Evolutionary conservation across 2,888 invertebrate species (phyloP), one percentile per base, ranked within the genome.

Genomic region (Mesoligia furuncula): DNA sequence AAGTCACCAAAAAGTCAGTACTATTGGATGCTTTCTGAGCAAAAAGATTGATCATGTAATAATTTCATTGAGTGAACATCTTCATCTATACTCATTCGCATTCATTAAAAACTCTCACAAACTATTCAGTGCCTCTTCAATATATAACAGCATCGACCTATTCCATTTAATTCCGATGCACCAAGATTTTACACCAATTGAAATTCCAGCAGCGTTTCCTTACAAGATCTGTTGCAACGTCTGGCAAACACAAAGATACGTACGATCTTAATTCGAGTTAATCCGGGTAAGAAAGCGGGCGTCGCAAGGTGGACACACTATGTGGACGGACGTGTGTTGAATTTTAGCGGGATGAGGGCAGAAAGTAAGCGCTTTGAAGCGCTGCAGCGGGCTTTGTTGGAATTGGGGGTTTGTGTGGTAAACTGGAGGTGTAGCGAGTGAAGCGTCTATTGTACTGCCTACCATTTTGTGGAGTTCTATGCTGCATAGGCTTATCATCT

Each of bases 181-280:
- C 87, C 17, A 85, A 79, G 88, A 82, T 85, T 89, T 86, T 79
- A 75, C 42, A 66, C 67, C 72, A 75, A 88, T 89, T 89, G 82
- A 88, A 84, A 91, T 91, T 91, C 91, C 81, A 70, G 11, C 20
- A 82, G 84, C 91, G 88, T 89, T 72, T 80, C 73, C 74, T 82
- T 84, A 83, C 87, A 88, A 88, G 91, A 91, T 91, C 91, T 86
- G 91, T 91, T 89, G 91, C 91, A 91, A 89, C 90, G 91, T 91
- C 91, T 92, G 90, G 91, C 92, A 92, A 91, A 93, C 91, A 93
- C 92, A 95, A 94, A 94, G 93, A 93, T 92, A 94, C 93, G 93
- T 93, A 92, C 92, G 92, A 93, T 94, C 95, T 95, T 95, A 96
- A 95, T 95, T 95, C 94, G 90, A 93, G 91, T 94, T 96, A 95